Evolutionary conservation across 2,888 invertebrate genomes (phyloP).

Genomic region (Sinelater perroti): DNA sequence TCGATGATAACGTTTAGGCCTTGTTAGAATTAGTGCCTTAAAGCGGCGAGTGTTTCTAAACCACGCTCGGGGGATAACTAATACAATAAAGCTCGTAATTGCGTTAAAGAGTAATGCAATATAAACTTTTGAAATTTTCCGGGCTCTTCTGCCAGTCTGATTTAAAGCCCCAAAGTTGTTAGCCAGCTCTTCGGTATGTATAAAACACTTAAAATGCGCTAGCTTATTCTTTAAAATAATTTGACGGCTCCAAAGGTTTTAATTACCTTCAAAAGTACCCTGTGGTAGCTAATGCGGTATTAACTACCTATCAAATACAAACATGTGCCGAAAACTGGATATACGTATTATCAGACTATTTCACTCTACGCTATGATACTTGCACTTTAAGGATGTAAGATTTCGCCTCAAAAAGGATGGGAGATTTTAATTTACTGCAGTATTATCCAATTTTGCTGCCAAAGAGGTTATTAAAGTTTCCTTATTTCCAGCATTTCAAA

Average conservation of each 20-base stretch:
- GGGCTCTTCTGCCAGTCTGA: slow-evolving; percentile 13
- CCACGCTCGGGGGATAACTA: slow-evolving; percentile 17
- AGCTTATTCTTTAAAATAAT: slow-evolving; percentile 8
- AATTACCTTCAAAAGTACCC: slow-evolving; percentile 12
- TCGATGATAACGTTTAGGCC: slow-evolving; percentile 19
- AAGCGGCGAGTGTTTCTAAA: slow-evolving; percentile 14
- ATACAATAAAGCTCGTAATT: slow-evolving; percentile 22
- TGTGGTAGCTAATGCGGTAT: slow-evolving; percentile 6
- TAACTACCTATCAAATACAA: slow-evolving; percentile 17
- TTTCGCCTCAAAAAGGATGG: background rate
- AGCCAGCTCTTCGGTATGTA: too few species aligned
- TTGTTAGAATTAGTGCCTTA: slow-evolving; percentile 14
- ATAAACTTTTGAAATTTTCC: slow-evolving; percentile 17
- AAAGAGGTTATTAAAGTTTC: too few species aligned
- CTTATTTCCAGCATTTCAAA: too few species aligned
- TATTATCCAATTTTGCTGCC: background rate
- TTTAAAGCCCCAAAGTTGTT: slow-evolving; percentile 10
- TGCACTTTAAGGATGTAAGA: too few species aligned
- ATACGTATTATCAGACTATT: too few species aligned
- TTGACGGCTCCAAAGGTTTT: background rate
- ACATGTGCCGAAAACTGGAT: too few species aligned
- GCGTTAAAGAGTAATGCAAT: slow-evolving; percentile 14
- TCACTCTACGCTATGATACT: too few species aligned
- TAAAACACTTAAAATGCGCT: too few species aligned
- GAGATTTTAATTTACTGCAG: background rate